These are phyloP conservation scores for Lonchura striata DNA, from an alignment of 2,113 vertebrate species.

Conservation along the genomic window DNA sequence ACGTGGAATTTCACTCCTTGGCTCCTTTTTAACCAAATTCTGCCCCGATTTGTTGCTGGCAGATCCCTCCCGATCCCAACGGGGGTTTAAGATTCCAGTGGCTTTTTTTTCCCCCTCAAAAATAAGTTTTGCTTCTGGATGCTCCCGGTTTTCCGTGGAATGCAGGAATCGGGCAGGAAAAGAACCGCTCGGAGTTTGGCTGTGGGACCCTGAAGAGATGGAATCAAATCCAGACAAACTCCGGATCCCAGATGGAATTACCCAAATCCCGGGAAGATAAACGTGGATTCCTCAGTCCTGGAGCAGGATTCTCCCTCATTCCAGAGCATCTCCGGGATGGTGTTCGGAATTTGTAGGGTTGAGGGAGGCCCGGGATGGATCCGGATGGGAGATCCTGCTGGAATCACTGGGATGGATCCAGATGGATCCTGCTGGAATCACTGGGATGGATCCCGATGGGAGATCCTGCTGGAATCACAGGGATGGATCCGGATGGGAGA, in stretches of 20 bases:
- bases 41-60: background rate
- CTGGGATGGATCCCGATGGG: background rate
- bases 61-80: background rate
- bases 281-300: background rate
- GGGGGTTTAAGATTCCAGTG: background rate
- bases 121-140: rapidly evolving
- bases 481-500: too few relatives aligned
- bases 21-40: background rate
- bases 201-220: background rate
- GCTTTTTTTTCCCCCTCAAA: background rate
- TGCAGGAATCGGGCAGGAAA: background rate
- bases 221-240: background rate
- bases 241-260: rapidly evolving
- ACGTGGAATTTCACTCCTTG: rapidly evolving
- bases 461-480: too few relatives aligned
- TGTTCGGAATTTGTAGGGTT: background rate
- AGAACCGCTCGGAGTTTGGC: rapidly evolving
- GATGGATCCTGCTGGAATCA: background rate
- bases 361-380: background rate
- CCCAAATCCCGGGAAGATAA: rapidly evolving
- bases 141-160: background rate
- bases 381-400: background rate
- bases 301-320: background rate
- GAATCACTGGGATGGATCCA: background rate
- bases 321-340: background rate